A percentile compares a stretch with the other conserved stretches of the same genome.
Conservation (phyloP, 2,113 vertebrate genomes). For the Lagopus leucura region DNA sequence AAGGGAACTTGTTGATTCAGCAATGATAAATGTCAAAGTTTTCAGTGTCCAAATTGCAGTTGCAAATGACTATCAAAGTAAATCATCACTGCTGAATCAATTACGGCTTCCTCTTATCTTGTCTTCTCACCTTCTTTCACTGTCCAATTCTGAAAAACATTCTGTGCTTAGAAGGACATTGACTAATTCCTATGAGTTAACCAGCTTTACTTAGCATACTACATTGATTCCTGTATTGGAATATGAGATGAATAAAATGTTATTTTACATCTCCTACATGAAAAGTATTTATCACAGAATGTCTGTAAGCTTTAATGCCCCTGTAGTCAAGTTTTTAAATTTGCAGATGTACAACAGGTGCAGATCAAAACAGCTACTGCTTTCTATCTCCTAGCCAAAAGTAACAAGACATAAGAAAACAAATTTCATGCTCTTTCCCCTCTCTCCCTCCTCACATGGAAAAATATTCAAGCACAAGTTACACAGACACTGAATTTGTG, state of each 20-base stretch:
- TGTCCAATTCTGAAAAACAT: neutral
- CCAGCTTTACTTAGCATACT: neutral
- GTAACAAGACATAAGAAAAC: neutral
- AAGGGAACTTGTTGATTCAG: neutral
- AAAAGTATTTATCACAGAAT: neutral
- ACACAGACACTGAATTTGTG: neutral
- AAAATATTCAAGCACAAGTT: neutral
- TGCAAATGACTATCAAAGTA: neutral
- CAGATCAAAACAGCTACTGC: neutral
- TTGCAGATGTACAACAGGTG: neutral
- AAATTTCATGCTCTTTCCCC: neutral
- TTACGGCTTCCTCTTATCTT: neutral
- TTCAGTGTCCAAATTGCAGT: neutral
- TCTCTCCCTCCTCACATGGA: neutral
- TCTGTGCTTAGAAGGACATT: neutral
- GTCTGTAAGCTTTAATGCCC: neutral
- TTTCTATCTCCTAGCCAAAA: neutral
- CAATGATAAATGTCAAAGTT: neutral
- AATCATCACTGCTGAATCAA: neutral
- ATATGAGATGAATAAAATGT: neutral
- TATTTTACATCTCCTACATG: neutral
- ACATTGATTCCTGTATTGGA: neutral
- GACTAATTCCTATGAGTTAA: neutral
- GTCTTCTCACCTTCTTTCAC: neutral
- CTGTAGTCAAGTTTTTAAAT: neutral